These are phyloP conservation scores for Euleptes europaea DNA, from an alignment of 2,113 vertebrate genomes.

Conservation along the genomic window DNA sequence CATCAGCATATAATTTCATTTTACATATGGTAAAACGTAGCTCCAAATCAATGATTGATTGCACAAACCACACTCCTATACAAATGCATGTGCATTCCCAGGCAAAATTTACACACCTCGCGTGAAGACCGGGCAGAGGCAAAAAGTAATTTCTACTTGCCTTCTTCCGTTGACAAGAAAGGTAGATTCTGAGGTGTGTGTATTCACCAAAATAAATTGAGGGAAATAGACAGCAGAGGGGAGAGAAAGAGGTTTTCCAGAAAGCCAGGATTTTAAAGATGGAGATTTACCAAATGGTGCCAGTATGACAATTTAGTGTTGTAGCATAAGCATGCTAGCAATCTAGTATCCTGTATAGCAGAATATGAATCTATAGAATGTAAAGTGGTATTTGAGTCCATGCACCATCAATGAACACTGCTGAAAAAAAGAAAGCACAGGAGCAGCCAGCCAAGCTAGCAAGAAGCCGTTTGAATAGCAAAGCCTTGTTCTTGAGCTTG, in stretches of 20 bases:
- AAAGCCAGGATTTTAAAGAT: not conserved
- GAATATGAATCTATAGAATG: too few relatives aligned
- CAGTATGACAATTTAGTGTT: not conserved
- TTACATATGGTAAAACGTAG: not conserved
- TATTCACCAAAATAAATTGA: not conserved
- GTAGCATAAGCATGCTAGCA: too few relatives aligned
- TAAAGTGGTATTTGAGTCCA: too few relatives aligned
- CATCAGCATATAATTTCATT: constrained; percentile 6
- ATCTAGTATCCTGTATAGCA: too few relatives aligned
- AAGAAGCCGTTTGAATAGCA: too few relatives aligned
- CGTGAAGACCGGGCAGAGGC: not conserved
- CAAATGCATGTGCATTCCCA: not conserved
- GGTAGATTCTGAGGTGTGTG: not conserved
- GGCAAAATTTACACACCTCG: not conserved
- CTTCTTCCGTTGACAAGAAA: not conserved
- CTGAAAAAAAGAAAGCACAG: too few relatives aligned
- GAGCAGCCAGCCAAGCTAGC: too few relatives aligned
- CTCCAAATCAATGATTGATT: not conserved
- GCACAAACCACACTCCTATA: not conserved
- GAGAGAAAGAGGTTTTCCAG: not conserved
- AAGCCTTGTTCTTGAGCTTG: too few relatives aligned
- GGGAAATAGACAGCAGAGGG: too few relatives aligned
- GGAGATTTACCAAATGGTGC: not conserved
- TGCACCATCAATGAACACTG: too few relatives aligned
- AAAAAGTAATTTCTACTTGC: not conserved